Base-by-base conservation (phyloP, 2,113 vertebrate genomes). In the Tamias sibiricus region DNA sequence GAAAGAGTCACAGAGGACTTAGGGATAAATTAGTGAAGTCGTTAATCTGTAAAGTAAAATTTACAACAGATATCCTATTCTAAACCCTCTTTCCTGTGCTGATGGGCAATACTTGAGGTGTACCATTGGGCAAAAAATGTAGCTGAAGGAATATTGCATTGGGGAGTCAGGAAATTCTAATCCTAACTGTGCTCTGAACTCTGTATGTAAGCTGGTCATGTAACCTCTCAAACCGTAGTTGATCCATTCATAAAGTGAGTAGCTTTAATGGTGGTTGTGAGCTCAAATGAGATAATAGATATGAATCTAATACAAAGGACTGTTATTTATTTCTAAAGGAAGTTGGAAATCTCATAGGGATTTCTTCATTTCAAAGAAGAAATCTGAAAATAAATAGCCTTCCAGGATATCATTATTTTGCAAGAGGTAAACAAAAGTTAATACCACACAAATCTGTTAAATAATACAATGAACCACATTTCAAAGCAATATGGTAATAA, bases 281-380 rank as follows among this genome's bases (percentile, higher is more conserved):
- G 19, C 8, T 68, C 52, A 86, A 74, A 88, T 81, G n/a, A 85
- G 35, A 24, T 74, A 82, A 81, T 28, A 81, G 6, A 35, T 66
- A 59, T 16, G 32, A 91, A 88, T 52, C 17, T 85, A 92, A 66
- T 84, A 19, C 4, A 62, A 26, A 24, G 20, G 16, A 22, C 95
- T 79, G 16, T 59, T 59, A 62, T 62, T 85, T 92, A 71, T 80
- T 95, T 97, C 59, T 37, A 64, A 95, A 90, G n/a, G 37, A 82
- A 49, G 13, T 95, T 6, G 37, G 42, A 83, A 83, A 40, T 88
- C 42, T 54, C 40, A n/a, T 22, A 69, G 54, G 35, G 13, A 40
- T 89, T 66, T 91, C 32, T 93, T 52, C 8, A 87, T 80, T 79
- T 95, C 40, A 95, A 91, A 89, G 12, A 85, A 80, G 62, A 69